Evolutionary conservation across 92 coral and sea anemone genomes (phyloP).

Genomic region (Micromussa lordhowensis): DNA sequence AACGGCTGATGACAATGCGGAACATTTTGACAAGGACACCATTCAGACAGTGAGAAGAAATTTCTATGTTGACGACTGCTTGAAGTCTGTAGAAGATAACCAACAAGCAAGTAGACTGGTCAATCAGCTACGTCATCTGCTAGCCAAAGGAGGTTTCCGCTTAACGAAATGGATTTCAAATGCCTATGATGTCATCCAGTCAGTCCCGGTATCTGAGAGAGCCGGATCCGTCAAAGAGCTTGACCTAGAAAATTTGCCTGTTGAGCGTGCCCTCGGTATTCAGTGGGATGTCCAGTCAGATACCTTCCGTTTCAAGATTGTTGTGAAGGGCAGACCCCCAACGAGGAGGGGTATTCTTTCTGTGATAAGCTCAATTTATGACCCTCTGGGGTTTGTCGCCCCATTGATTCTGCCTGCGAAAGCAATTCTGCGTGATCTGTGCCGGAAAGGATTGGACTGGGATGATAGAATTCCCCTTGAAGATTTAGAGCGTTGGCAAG

Average conservation of each 20-base stretch:
- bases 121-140: constrained; percentile 52
- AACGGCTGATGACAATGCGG: constrained; percentile 55
- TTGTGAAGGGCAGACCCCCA: constrained; percentile 45
- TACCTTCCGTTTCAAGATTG: constrained; percentile 48
- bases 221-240: constrained; percentile 56
- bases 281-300: constrained; percentile 56
- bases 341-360: constrained; percentile 48
- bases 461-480: constrained; percentile 45
- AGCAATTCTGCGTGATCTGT: constrained; percentile 58
- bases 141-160: constrained; percentile 53
- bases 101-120: constrained; percentile 55
- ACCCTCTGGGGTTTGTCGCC: constrained; percentile 29
- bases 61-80: constrained; percentile 65
- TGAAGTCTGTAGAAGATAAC: constrained; percentile 42
- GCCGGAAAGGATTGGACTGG: constrained; percentile 48
- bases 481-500: constrained; percentile 33
- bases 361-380: constrained; percentile 53
- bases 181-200: constrained; percentile 41
- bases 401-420: constrained; percentile 32
- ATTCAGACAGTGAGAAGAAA: constrained; percentile 38
- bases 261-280: constrained; percentile 58
- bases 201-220: constrained; percentile 50
- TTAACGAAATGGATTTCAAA: neutral
- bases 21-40: constrained; percentile 46
- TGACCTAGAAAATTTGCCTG: constrained; percentile 35